phyloP scores from a whole-genome alignment of 64 coral and sea anemone genomes.

The Dendronephthya gigantea region DNA sequence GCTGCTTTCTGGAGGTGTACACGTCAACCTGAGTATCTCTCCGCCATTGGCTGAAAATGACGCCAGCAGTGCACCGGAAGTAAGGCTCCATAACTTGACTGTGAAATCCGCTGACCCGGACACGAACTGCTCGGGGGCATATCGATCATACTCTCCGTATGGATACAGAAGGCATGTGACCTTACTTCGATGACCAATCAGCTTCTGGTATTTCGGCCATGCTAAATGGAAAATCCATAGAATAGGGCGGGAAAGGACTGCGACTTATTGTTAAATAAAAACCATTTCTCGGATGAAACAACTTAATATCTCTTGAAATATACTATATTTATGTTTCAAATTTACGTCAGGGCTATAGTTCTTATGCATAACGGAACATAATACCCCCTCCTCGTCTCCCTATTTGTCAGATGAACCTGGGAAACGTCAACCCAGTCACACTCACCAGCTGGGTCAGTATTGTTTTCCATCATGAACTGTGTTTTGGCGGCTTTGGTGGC shows the following conservation, averaged over 20 bases:
- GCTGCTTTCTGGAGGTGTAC: conserved; percentile 86
- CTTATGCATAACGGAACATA: too few species aligned
- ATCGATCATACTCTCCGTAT: conserved; percentile 62
- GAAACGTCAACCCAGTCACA: background rate
- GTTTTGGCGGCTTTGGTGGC: conserved; percentile 63
- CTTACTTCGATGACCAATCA: conserved; percentile 62
- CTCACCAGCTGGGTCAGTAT: background rate
- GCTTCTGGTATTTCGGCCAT: conserved; percentile 60
- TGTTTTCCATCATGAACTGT: conserved; percentile 28
- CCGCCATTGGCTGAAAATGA: conserved; percentile 78
- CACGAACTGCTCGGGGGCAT: conserved; percentile 59
- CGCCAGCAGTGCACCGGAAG: conserved; percentile 59
- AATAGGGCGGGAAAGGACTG: too few species aligned
- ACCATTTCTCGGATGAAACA: too few species aligned
- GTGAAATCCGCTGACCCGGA: conserved; percentile 92
- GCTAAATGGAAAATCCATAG: conserved; percentile 23
- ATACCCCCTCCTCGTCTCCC: too few species aligned
- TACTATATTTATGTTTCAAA: too few species aligned
- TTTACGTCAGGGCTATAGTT: too few species aligned
- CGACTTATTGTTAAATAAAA: too few species aligned
- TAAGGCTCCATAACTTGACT: conserved; percentile 86
- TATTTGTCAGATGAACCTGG: too few species aligned
- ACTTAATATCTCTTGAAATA: too few species aligned
- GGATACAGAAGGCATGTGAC: conserved; percentile 91
- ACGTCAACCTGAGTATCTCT: conserved; percentile 62